These are phyloP conservation scores for Catalaphyllia jardinei DNA, from an alignment of 64 coral and sea anemone species.

Conservation along the genomic window DNA sequence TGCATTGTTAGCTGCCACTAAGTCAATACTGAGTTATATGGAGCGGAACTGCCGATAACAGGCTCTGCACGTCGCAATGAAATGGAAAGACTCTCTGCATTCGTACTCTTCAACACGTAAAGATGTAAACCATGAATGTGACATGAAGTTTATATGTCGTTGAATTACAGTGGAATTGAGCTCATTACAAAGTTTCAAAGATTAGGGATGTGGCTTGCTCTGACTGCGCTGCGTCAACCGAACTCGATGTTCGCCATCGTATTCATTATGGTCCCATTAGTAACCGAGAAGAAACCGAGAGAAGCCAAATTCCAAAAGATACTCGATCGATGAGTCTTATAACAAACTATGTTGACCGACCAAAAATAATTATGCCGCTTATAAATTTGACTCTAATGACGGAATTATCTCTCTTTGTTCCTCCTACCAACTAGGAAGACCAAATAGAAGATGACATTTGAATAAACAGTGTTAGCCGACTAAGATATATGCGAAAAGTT, in stretches of 20 bases:
- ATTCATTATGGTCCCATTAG: too few species aligned
- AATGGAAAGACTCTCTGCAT: not conserved
- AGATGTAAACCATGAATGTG: too few species aligned
- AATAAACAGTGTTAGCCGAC: too few species aligned
- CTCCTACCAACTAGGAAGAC: not conserved
- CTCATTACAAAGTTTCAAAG: too few species aligned
- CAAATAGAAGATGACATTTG: not conserved
- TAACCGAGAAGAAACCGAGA: too few species aligned
- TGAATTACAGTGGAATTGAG: too few species aligned
- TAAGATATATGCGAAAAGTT: too few species aligned
- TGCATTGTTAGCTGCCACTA: not conserved
- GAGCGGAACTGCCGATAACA: not conserved
- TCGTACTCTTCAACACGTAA: not conserved
- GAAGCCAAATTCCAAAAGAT: too few species aligned
- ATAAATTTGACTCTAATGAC: not conserved
- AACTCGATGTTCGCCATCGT: too few species aligned
- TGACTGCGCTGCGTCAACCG: too few species aligned
- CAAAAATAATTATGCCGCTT: not conserved
- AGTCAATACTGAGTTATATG: conserved; percentile 29
- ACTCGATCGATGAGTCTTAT: not conserved
- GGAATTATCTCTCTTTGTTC: not conserved
- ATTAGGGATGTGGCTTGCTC: too few species aligned
- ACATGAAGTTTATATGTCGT: too few species aligned
- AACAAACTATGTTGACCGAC: not conserved
- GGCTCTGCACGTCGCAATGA: not conserved